Evolutionary conservation across 2,797 vertebrate species (phyloP), one percentile per base, ranked within the genome.

Genomic region (Novumbra hubbsi): DNA sequence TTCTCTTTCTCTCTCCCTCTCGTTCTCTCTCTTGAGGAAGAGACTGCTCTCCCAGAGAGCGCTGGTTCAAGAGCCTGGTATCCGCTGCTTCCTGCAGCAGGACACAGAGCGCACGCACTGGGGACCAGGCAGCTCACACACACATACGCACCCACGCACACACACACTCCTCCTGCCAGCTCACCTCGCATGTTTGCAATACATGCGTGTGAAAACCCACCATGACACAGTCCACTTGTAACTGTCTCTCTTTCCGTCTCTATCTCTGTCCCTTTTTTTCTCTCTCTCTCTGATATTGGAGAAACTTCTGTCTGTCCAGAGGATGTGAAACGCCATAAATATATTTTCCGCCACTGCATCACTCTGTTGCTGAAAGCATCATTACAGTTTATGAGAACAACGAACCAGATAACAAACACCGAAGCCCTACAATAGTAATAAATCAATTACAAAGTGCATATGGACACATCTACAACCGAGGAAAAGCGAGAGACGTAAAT

Each of bases 31-130:
- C 79, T 78, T 57, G 69, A 84, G 79, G 80, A 88, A 88, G 79
- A 76, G 60, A 72, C 76, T 79, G 82, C 74, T 67, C 57, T 80
- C 83, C 78, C 70, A 70, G 70, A 85, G 63, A 84, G 64, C 73
- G 75, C 48, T 71, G 81, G 81, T 82, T 88, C 78, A 82, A 81
- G 82, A 84, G 80, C 64, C 72, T 78, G 68, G 76, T 79, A 81
- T 90, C 79, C 83, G 66, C 82, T 71, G 79, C 76, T 91, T 90
- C 87, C 87, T 90, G 85, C 78, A 49, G 55, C 70, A 85, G 82
- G 85, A 89, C 81, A 83, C 86, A 84, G 82, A 48, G 45, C 50
- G 57, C 79, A 81, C 75, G 74, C 67, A 84, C 81, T 68, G 78
- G 76, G 52, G 71, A 70, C 60, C 70, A 32, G 63, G 27, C 64